These are phyloP conservation scores for Rhorus exstirpatorius DNA, from an alignment of 2,888 invertebrate genomes.

Conservation along the genomic window DNA sequence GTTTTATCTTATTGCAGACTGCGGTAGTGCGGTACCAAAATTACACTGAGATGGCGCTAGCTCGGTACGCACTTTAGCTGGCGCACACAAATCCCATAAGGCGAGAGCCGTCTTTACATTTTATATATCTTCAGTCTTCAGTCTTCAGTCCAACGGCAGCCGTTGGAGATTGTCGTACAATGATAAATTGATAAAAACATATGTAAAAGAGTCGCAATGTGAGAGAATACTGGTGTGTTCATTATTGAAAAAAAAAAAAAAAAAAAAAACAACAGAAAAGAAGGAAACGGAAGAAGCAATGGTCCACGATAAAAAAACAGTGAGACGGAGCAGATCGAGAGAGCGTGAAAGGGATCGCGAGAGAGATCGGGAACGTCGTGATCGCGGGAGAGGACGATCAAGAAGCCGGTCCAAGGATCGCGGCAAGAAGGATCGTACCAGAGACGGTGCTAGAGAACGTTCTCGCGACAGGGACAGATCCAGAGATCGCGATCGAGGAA, in stretches of 20 bases:
- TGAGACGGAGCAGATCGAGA: constrained; percentile 86
- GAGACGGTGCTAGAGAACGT: constrained; percentile 77
- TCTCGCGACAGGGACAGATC: constrained; percentile 81
- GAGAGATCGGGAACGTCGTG: constrained; percentile 86
- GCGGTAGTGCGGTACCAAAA: no score
- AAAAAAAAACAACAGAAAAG: background rate
- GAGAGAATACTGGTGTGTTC: no score
- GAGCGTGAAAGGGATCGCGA: constrained; percentile 85
- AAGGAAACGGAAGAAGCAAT: constrained; percentile 69
- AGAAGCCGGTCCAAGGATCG: constrained; percentile 83
- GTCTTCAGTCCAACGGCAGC: no score
- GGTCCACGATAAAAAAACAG: constrained; percentile 87
- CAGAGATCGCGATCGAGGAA: constrained; percentile 82
- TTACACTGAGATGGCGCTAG: no score
- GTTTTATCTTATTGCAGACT: no score
- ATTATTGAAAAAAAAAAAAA: background rate
- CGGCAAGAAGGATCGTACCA: constrained; percentile 73
- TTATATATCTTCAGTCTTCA: no score
- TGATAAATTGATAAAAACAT: no score
- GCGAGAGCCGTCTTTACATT: no score
- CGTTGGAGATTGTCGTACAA: no score
- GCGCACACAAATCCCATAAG: no score
- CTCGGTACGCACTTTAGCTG: no score
- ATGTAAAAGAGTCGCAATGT: no score
- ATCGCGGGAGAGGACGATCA: constrained; percentile 81